phyloP scores from a whole-genome alignment of 37 sponge, comb jelly and placozoan species.

The Aplysina aerophoba region DNA sequence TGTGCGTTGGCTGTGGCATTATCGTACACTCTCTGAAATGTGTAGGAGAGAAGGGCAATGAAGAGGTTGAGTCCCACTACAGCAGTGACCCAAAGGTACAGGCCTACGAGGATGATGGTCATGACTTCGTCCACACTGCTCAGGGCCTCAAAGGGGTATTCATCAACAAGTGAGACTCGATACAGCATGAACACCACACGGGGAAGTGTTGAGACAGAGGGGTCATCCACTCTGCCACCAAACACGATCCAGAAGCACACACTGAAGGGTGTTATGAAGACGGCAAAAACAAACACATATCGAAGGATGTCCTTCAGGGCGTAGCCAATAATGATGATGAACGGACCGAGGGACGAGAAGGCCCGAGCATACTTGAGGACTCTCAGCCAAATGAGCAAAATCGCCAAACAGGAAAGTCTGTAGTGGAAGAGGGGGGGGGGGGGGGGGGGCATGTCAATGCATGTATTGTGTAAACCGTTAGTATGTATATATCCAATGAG shows the following conservation, averaged over 20 bases:
- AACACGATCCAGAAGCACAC: slow-evolving; percentile 67
- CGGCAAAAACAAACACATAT: slow-evolving; percentile 39
- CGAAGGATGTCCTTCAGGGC: slow-evolving; percentile 44
- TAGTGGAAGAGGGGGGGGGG: neutral
- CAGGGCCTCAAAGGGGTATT: slow-evolving; percentile 47
- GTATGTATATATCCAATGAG: no score
- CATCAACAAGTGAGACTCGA: slow-evolving; percentile 56
- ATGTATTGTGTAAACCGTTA: neutral
- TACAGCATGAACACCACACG: slow-evolving; percentile 44
- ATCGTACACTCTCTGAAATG: slow-evolving; percentile 72
- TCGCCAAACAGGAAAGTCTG: slow-evolving; percentile 42
- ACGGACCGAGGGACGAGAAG: slow-evolving; percentile 43
- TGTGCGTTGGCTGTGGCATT: slow-evolving; percentile 59
- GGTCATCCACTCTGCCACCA: slow-evolving; percentile 37
- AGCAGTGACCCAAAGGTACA: slow-evolving; percentile 38
- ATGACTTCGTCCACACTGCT: slow-evolving; percentile 42
- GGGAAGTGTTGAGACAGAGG: slow-evolving; percentile 27
- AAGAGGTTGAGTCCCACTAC: slow-evolving; percentile 57
- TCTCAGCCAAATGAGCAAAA: slow-evolving; percentile 57
- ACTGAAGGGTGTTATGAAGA: slow-evolving; percentile 56
- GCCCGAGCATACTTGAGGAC: slow-evolving; percentile 47
- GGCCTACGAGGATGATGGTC: slow-evolving; percentile 41
- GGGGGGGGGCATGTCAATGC: slow-evolving; percentile 23
- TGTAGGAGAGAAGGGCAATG: slow-evolving; percentile 61
- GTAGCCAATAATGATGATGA: slow-evolving; percentile 48